Evolutionary conservation across 2,797 vertebrate genomes (phyloP), one percentile per base, ranked within the genome.

Genomic region (Gymnoscopelus braueri): DNA sequence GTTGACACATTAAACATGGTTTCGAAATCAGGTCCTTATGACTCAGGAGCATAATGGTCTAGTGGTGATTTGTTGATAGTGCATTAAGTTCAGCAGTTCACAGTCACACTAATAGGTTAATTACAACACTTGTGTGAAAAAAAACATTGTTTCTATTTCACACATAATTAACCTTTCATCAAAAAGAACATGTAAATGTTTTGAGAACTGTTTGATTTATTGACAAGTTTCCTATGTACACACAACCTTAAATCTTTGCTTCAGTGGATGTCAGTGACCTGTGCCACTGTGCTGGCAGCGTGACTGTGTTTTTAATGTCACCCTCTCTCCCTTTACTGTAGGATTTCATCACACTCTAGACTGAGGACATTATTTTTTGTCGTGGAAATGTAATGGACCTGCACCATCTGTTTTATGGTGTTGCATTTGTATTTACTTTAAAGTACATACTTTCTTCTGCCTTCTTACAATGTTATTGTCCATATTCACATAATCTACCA

Each of bases 181-280:
- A 19, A 68, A 77, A 71, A 67, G 67, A 71, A 79, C 68, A 82
- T 44, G 51, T 60, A 35, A 24, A 80, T 79, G 75, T 78, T 85
- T 80, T 83, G 82, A 80, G 64, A 85, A 19, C 55, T 60, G 61
- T 69, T 67, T 75, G 68, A 80, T 82, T 83, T 67, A 84, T 83
- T 67, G 72, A 60, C 68, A 75, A 1, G 23, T 72, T 75, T 70
- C 65, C 58, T 72, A 47, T 81, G 24, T 60, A 79, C 48, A 77
- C 49, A 67, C 62, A 61, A 13, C 15, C 23, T 26, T 14, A 24
- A 9, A 69, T 66, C 60, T 67, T 56, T 64, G 54, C 64, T 61
- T 60, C 19, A 1, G 15, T 49, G 69, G 35, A 26, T 56, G 23
- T 76, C 65, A 73, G 57, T 60, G 54, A 56, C 52, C 24, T 44